Conservation (phyloP, 2,113 vertebrate species). For the Lota lota region DNA sequence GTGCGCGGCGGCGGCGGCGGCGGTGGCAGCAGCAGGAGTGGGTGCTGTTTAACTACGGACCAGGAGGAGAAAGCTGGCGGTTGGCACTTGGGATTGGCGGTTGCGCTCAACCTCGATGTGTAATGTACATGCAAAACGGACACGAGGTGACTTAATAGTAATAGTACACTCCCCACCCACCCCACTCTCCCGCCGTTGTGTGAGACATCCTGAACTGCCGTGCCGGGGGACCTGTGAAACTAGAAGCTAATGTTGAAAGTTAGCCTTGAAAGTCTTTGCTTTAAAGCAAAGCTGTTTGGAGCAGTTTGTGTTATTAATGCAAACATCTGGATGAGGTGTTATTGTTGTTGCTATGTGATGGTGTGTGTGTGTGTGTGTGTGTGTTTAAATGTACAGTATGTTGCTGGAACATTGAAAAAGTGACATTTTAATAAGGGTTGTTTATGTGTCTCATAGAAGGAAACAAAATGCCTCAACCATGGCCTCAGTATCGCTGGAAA, state of each 20-base stretch:
- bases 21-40: neutral
- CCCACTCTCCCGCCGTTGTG: neutral
- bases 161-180: neutral
- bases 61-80: conserved; percentile 24
- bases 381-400: no score
- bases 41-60: conserved; percentile 34
- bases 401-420: no score
- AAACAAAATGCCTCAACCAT: no score
- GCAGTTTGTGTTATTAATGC: no score
- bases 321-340: no score
- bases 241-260: neutral
- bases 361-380: no score
- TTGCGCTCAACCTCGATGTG: conserved; percentile 27
- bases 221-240: neutral
- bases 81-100: neutral
- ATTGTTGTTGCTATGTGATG: no score
- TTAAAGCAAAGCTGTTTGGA: neutral
- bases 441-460: no score
- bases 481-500: no score
- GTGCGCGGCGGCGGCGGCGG: no score
- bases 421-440: no score
- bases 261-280: neutral
- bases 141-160: conserved; percentile 26
- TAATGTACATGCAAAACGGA: conserved; percentile 37
- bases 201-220: no score